These are phyloP conservation scores for Lycia hirtaria DNA, from an alignment of 2,888 invertebrate species.

Conservation along the genomic window DNA sequence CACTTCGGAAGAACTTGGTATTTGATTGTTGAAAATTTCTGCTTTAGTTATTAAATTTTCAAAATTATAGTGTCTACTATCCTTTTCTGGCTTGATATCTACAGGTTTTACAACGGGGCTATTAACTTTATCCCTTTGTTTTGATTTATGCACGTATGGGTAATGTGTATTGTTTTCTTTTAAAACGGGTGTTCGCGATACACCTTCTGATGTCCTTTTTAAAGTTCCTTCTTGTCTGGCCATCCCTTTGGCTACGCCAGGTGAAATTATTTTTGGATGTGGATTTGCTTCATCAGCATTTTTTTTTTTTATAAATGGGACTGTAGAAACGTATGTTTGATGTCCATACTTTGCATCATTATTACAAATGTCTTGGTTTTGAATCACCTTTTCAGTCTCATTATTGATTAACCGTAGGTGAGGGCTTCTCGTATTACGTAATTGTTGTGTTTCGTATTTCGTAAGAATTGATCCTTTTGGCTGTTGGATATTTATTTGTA, in stretches of 20 bases:
- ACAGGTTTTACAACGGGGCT: slow-evolving; percentile 51
- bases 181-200: slow-evolving; percentile 62
- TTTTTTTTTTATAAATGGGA: slow-evolving; percentile 75
- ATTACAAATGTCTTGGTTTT: slow-evolving; percentile 54
- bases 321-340: slow-evolving; percentile 53
- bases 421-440: slow-evolving; percentile 61
- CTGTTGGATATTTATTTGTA: slow-evolving; percentile 49
- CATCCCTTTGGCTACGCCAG: slow-evolving; percentile 55
- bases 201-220: slow-evolving; percentile 69
- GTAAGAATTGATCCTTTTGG: slow-evolving; percentile 49
- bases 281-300: slow-evolving; percentile 68
- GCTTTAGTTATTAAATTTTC: slow-evolving; percentile 82
- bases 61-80: slow-evolving; percentile 77
- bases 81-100: slow-evolving; percentile 65
- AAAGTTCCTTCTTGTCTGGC: slow-evolving; percentile 61
- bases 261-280: slow-evolving; percentile 54
- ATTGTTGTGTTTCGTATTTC: slow-evolving; percentile 61
- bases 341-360: slow-evolving; percentile 50
- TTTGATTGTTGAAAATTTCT: slow-evolving; percentile 80
- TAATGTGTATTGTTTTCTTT: slow-evolving; percentile 66
- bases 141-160: slow-evolving; percentile 56
- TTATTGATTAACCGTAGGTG: slow-evolving; percentile 51
- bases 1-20: slow-evolving; percentile 73
- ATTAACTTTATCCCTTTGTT: slow-evolving; percentile 59
- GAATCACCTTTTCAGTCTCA: slow-evolving; percentile 60